Percentiles rank a stretch among this genome's conserved stretches.
Conservation (phyloP, 2,888 invertebrate genomes). For the Arctia plantaginis region DNA sequence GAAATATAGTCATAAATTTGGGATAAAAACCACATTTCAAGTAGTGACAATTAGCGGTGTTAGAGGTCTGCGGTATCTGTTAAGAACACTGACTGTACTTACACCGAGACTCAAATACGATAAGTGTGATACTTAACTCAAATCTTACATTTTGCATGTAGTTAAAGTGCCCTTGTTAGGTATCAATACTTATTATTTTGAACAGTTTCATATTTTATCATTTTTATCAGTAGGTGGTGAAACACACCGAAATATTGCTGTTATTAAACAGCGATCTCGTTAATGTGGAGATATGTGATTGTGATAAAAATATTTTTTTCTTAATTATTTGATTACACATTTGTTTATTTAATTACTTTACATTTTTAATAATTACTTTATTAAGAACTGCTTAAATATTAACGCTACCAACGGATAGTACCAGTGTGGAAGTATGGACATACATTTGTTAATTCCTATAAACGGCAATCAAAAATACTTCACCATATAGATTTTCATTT, state of each 20-base stretch:
- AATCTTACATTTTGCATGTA: neutral
- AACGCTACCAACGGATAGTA: too few relatives aligned
- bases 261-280: neutral
- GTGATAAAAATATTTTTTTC: neutral
- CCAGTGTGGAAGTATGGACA: neutral
- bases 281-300: neutral
- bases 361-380: constrained; percentile 15
- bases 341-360: neutral
- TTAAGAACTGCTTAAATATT: constrained; percentile 18
- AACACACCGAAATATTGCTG: neutral
- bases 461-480: neutral
- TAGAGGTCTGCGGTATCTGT: neutral
- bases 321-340: constrained; percentile 8
- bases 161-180: neutral
- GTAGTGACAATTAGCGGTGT: neutral
- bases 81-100: neutral
- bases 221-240: neutral
- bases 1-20: neutral
- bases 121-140: neutral
- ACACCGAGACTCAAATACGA: too few relatives aligned
- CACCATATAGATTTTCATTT: neutral
- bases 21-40: neutral
- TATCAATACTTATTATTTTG: neutral
- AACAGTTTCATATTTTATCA: neutral
- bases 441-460: neutral